phyloP scores from a whole-genome alignment of 2,888 invertebrate genomes.

The Eulithis testata region DNA sequence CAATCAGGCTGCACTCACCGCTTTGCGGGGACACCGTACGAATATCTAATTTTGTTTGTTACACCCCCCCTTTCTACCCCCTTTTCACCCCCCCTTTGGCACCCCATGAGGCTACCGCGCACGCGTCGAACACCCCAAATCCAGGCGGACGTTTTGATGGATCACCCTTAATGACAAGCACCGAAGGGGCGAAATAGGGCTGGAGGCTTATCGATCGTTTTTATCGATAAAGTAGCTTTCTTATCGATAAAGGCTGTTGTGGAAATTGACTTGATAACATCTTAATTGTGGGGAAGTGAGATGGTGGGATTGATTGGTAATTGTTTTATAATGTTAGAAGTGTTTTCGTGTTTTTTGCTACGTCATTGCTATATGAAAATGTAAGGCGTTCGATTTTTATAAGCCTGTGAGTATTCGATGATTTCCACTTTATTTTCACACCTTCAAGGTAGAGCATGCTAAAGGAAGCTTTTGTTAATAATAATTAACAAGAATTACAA shows the following conservation, averaged over 20 bases:
- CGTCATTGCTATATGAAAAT: constrained; percentile 10
- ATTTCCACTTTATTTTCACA: background rate
- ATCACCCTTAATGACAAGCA: constrained; percentile 84
- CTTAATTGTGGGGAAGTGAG: constrained; percentile 52
- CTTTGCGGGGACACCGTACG: constrained; percentile 80
- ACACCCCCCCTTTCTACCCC: constrained; percentile 47
- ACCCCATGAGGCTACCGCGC: constrained; percentile 58
- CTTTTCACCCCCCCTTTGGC: constrained; percentile 18
- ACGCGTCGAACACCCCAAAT: constrained; percentile 80
- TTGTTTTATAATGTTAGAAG: constrained; percentile 42
- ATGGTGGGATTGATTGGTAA: constrained; percentile 46
- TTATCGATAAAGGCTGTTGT: constrained; percentile 53
- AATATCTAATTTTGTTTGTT: constrained; percentile 84
- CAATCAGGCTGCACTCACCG: constrained; percentile 78
- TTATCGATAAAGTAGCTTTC: constrained; percentile 48
- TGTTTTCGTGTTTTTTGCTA: constrained; percentile 24
- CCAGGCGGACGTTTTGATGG: constrained; percentile 83
- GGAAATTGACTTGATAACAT: constrained; percentile 62
- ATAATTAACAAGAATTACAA: no score
- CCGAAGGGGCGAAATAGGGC: constrained; percentile 71
- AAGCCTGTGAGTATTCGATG: background rate
- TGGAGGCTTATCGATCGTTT: constrained; percentile 44
- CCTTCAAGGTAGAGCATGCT: background rate
- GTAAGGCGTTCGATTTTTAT: background rate
- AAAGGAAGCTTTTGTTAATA: no score